Evolutionary conservation across 2,113 vertebrate species (phyloP), one percentile per base, ranked within the genome.

Genomic region (Cyprinodon variegatus): DNA sequence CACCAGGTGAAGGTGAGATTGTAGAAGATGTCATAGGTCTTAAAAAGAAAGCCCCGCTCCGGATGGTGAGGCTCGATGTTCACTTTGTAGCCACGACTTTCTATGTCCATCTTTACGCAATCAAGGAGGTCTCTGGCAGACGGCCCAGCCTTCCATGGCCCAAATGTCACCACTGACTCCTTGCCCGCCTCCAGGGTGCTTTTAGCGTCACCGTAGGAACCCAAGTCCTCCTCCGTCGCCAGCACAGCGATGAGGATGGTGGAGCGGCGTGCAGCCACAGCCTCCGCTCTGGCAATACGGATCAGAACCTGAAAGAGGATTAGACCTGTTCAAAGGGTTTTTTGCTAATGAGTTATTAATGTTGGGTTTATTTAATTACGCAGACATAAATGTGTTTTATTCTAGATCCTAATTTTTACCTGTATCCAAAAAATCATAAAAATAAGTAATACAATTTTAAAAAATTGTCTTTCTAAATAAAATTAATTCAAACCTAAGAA

Each of bases 1-100:
- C 98, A 99, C 98, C 97, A 99, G 11, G 89, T 95, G 87, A 99
- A 99, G 0, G 85, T 71, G 70, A 98, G 93, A 37, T 89, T 95
- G 83, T 96, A 94, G 89, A 98, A 96, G 89, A 81, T 96, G 73
- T 93, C 74, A 0, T 92, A 89, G 0, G 90, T 93, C 67, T 92
- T 94, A 81, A 92, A 93, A 36, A 94, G 83, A 81, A 96, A 95
- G 17, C 89, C 93, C 75, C 93, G 96, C 20, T 93, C 95, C 3
- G 77, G 68, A 0, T 68, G 10, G 0, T 94, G 93, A 0, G 85
- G 86, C 59, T 87, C 73, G 36, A 94, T 79, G 50, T 82, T 79
- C 13, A 96, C 92, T 17, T 79, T 88, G 79, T 97, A 98, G 29
- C 97, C 97, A 84, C 92, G 94, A n/a, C 78, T 91, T 74, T 94